A percentile compares a stretch with the other conserved stretches of the same genome.
These are phyloP conservation scores for Trichogramma pretiosum DNA, from an alignment of 1,140 invertebrate genomes.

Conservation along the genomic window DNA sequence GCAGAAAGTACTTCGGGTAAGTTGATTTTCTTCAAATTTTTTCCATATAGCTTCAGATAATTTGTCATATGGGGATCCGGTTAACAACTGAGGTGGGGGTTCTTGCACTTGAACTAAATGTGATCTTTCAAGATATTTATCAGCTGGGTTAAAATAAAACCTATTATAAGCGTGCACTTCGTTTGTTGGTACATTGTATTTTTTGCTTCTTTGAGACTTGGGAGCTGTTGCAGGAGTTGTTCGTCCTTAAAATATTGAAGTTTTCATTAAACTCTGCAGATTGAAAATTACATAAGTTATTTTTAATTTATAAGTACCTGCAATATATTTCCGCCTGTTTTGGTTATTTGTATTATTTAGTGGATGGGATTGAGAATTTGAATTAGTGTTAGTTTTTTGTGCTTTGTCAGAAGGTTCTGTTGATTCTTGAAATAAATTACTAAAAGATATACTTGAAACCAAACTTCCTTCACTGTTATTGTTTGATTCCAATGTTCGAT, in stretches of 20 bases:
- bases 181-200: constrained; percentile 25
- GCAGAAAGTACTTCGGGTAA: constrained; percentile 68
- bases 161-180: too few relatives aligned
- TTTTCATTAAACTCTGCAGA: too few relatives aligned
- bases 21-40: constrained; percentile 66
- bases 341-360: constrained; percentile 37
- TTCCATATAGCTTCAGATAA: constrained; percentile 70
- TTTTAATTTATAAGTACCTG: constrained; percentile 22
- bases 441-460: constrained; percentile 23
- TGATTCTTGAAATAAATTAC: constrained; percentile 33
- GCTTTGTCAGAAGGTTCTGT: too few relatives aligned
- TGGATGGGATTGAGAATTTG: too few relatives aligned
- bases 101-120: constrained; percentile 41
- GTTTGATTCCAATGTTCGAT: neutral
- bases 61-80: constrained; percentile 54
- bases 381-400: constrained; percentile 30
- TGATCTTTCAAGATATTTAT: constrained; percentile 46
- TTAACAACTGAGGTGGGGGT: constrained; percentile 33
- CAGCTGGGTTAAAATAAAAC: constrained; percentile 39
- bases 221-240: too few relatives aligned
- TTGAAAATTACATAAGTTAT: neutral
- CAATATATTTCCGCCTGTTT: constrained; percentile 35
- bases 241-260: too few relatives aligned
- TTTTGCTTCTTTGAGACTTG: constrained; percentile 32
- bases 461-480: constrained; percentile 20